Evolutionary conservation across 2,797 vertebrate genomes (phyloP).

Genomic region (Trachops cirrhosus): DNA sequence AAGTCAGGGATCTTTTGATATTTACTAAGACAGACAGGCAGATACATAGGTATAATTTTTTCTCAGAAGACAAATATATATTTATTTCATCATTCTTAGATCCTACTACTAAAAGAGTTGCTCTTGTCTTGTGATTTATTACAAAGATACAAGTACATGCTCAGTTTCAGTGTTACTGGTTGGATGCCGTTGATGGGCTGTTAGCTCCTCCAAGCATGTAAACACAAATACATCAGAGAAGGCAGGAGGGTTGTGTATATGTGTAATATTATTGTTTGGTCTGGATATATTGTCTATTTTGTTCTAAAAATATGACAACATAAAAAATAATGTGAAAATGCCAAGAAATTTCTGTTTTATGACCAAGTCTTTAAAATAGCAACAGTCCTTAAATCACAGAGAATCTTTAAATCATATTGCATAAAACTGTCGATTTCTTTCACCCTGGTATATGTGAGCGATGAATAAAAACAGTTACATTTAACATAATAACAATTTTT

Average conservation of each 20-base stretch:
- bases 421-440: background rate
- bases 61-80: background rate
- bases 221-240: background rate
- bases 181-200: background rate
- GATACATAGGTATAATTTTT: background rate
- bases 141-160: background rate
- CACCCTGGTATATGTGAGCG: background rate
- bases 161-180: background rate
- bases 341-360: constrained; percentile 3
- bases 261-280: background rate
- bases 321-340: constrained; percentile 36
- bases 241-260: background rate
- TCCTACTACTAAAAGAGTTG: background rate
- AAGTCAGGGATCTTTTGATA: background rate
- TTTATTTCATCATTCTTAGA: background rate
- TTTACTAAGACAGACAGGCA: background rate
- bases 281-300: constrained; percentile 12
- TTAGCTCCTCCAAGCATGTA: constrained; percentile 11
- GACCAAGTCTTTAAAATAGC: background rate
- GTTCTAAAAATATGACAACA: background rate
- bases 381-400: background rate
- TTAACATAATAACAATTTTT: constrained; percentile 24
- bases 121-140: constrained; percentile 36
- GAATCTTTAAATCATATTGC: background rate
- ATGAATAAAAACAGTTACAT: background rate